Evolutionary conservation across 1,140 invertebrate genomes (phyloP).

Genomic region (Saccostrea cuccullata): DNA sequence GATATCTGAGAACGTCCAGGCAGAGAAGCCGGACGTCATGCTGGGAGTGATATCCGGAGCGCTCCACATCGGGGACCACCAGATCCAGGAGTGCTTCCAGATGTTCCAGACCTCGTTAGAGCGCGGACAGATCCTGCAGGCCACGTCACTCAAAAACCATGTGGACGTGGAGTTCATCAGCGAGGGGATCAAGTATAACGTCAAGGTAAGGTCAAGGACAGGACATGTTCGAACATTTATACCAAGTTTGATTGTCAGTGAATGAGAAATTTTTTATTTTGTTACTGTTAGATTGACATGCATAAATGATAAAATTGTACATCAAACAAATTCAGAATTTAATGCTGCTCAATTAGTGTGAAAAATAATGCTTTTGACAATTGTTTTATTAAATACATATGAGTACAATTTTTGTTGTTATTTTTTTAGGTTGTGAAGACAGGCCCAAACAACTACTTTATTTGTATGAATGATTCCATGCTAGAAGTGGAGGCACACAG

Average conservation of each 20-base stretch:
- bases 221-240: background rate
- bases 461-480: slow-evolving; percentile 95
- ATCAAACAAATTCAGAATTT: too few species aligned
- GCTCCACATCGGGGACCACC: slow-evolving; percentile 95
- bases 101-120: slow-evolving; percentile 95
- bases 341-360: too few species aligned
- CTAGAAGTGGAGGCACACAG: slow-evolving; percentile 97
- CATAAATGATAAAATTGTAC: too few species aligned
- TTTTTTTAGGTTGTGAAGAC: slow-evolving; percentile 87
- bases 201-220: slow-evolving; percentile 78
- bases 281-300: too few species aligned
- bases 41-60: slow-evolving; percentile 96
- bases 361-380: too few species aligned
- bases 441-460: slow-evolving; percentile 93
- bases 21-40: slow-evolving; percentile 96
- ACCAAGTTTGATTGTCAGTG: background rate
- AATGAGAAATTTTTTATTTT: too few species aligned
- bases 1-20: slow-evolving; percentile 95
- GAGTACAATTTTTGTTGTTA: background rate
- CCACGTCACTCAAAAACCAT: slow-evolving; percentile 92
- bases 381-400: too few species aligned
- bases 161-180: slow-evolving; percentile 96
- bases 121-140: slow-evolving; percentile 94
- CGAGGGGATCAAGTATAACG: slow-evolving; percentile 93
- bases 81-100: slow-evolving; percentile 88